Evolutionary conservation across 1,140 invertebrate genomes (phyloP).

Genomic region (Metopolophium dirhodum): DNA sequence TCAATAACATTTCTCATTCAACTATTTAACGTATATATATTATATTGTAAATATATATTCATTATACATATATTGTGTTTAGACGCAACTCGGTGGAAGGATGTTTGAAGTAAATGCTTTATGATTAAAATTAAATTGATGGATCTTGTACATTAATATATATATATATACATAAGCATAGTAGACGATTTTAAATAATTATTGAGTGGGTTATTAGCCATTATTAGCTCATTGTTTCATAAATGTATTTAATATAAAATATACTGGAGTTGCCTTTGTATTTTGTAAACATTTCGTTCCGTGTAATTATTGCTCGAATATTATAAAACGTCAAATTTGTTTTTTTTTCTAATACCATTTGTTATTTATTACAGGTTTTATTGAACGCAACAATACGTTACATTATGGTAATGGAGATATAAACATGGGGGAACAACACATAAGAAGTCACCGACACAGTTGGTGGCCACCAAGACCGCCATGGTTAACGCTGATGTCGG

Average conservation of each 20-base stretch:
- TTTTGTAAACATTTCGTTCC: not conserved
- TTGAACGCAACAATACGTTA: not conserved
- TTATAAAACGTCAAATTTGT: not conserved
- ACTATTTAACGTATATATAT: slow-evolving; percentile 7
- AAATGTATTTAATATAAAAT: slow-evolving; percentile 9
- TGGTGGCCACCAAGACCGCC: slow-evolving; percentile 42
- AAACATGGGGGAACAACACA: slow-evolving; percentile 33
- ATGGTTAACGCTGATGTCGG: not conserved
- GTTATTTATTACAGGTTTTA: not conserved
- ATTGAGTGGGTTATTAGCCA: not conserved
- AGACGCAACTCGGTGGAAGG: not conserved
- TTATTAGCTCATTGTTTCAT: not conserved
- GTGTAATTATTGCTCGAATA: not conserved
- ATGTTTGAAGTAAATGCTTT: not conserved
- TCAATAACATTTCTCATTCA: slow-evolving; percentile 11
- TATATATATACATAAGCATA: not conserved
- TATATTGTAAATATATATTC: not conserved
- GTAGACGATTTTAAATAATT: not conserved
- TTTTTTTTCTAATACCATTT: not conserved
- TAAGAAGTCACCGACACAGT: not conserved
- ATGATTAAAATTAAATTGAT: slow-evolving; percentile 1
- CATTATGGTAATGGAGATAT: not conserved
- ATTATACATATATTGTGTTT: not conserved
- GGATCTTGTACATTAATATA: not conserved
- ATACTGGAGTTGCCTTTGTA: not conserved